Base-by-base conservation (phyloP, 2,797 vertebrate species). In the Clarias platycephalus region DNA sequence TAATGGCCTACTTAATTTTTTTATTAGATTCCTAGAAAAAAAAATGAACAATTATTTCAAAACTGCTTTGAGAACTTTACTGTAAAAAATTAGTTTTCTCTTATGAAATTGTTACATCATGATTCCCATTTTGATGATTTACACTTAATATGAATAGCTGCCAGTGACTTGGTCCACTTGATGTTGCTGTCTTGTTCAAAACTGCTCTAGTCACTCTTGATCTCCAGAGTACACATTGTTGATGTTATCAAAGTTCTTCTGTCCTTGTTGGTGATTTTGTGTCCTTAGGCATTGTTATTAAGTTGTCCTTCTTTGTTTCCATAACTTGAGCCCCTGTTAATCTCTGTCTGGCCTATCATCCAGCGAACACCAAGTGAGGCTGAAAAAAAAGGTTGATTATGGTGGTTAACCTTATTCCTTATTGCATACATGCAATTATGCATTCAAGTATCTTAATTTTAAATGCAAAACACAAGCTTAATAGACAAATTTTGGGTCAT, bases 341-440 rank as follows among this genome's bases (percentile, higher is more conserved):
- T 99, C 92, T 99, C 98, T 0, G 98, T 99, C 91, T 98, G 96
- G 0, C 95, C 96, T 3, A 99, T 99, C 98, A 99, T 99, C 96
- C 97, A 97, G 90, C 97, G 96, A 60, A 97, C 94, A 58, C 94
- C 97, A 82, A 95, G 79, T 20, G 98, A 98, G 71, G 92, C 98
- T 99, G 93, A 40, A 24, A 84, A 91, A 81, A 71, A 86, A 74
- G 24, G 62, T 31, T 31, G 12, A 60, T 68, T 22, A 66, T 10
- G 12, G 20, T 8, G 2, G 18, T 76, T 68, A 49, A 5, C 28
- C 15, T 64, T 18, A 40, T 60, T 22, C 26, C 18, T 79, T 62
- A 22, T 26, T 44, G 28, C 13, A 77, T 4, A 6, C 6, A 34
- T 8, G 55, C 49, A 75, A 5, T 4, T 13, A 37, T 60, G 20